Percentiles rank a stretch among this genome's conserved stretches.
phyloP scores from a whole-genome alignment of 2,888 invertebrate genomes.

The Melinaea menophilus region DNA sequence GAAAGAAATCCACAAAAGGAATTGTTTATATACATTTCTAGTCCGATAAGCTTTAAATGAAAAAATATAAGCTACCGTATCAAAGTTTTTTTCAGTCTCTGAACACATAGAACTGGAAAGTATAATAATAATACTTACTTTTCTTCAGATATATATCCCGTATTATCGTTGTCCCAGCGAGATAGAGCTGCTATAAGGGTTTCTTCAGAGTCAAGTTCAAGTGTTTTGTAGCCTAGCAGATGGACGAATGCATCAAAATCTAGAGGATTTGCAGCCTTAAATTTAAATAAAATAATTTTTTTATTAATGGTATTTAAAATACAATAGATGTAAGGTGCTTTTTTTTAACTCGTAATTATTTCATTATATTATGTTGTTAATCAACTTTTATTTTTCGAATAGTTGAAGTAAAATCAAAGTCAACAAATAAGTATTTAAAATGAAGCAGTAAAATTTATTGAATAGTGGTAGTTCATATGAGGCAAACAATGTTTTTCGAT shows the following conservation, averaged over 20 bases:
- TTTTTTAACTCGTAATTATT: too few relatives aligned
- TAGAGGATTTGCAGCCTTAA: constrained; percentile 72
- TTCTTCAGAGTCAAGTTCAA: constrained; percentile 81
- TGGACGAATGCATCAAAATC: constrained; percentile 81
- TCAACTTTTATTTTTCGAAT: too few relatives aligned
- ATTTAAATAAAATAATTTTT: background rate
- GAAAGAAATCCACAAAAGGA: too few relatives aligned
- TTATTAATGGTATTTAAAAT: background rate
- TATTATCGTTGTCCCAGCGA: constrained; percentile 80
- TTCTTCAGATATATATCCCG: constrained; percentile 80
- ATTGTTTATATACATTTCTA: too few relatives aligned
- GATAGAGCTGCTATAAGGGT: constrained; percentile 80
- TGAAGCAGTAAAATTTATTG: constrained; percentile 12
- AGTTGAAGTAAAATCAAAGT: too few relatives aligned
- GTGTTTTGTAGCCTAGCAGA: constrained; percentile 78
- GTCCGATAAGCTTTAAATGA: too few relatives aligned
- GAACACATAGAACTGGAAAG: background rate
- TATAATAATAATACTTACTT: constrained; percentile 54
- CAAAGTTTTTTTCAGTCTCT: background rate
- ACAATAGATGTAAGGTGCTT: too few relatives aligned
- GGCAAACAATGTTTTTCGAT: constrained; percentile 13
- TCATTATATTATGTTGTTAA: too few relatives aligned
- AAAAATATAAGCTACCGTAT: background rate
- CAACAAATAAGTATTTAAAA: constrained; percentile 6
- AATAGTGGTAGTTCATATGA: constrained; percentile 8